Conservation (phyloP, 2,888 invertebrate species). For the Stenchaetothrips biformis region DNA sequence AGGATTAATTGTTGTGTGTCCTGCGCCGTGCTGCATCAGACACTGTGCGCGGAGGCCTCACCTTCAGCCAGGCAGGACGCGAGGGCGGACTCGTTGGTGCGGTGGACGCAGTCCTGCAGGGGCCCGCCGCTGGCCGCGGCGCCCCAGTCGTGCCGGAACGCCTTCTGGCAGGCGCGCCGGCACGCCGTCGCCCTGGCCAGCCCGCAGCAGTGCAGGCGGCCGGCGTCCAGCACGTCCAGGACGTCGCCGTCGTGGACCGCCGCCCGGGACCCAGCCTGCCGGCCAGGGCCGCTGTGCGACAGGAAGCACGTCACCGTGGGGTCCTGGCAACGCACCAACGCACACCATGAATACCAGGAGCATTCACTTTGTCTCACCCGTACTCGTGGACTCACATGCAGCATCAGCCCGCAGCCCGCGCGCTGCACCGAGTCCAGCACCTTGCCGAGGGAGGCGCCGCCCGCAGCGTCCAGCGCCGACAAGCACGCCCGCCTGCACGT, state of each 20-base stretch:
- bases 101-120: not conserved
- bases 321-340: not conserved
- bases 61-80: not conserved
- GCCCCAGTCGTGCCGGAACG: not conserved
- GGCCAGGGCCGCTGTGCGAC: not conserved
- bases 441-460: not conserved
- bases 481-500: not conserved
- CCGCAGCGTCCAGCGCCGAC: not conserved
- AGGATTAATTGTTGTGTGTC: too few species aligned
- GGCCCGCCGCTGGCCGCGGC: not conserved
- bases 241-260: not conserved
- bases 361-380: not conserved
- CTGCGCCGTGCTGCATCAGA: too few species aligned
- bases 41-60: too few species aligned
- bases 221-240: not conserved
- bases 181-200: not conserved
- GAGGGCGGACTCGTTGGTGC: not conserved
- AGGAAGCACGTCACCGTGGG: not conserved
- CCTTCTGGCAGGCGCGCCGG: not conserved
- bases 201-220: constrained; percentile 10
- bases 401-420: not conserved
- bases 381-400: not conserved
- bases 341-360: not conserved
- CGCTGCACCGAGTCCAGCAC: not conserved
- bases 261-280: not conserved